These are phyloP conservation scores for Scolopax rusticola DNA, from an alignment of 2,797 vertebrate genomes.

Conservation along the genomic window DNA sequence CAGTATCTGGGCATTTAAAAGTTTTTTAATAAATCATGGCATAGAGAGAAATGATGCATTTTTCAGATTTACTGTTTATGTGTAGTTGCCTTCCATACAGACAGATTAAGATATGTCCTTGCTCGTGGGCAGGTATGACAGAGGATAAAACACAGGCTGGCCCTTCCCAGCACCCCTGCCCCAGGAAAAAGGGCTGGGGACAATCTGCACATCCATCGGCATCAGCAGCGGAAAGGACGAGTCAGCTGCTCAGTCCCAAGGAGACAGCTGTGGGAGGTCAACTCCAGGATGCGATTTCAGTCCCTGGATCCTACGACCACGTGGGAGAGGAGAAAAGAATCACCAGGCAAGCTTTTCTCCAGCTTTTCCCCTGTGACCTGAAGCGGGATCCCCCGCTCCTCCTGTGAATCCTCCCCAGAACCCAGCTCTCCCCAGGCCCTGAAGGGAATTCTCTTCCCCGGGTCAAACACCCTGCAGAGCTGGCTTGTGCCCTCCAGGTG, in stretches of 20 bases:
- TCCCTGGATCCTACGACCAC: neutral
- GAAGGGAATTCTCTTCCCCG: neutral
- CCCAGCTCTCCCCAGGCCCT: neutral
- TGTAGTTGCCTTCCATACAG: neutral
- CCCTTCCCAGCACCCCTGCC: neutral
- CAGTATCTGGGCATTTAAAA: neutral
- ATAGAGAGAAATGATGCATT: neutral
- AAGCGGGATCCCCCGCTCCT: neutral
- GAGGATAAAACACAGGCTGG: neutral
- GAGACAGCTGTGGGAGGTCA: neutral
- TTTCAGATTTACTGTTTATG: neutral
- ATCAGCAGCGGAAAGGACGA: neutral
- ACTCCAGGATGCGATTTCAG: constrained; percentile 20
- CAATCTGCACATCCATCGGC: neutral
- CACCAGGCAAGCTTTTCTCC: neutral
- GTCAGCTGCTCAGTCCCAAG: neutral
- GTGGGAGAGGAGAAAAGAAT: neutral
- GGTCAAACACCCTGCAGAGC: neutral
- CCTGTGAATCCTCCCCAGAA: neutral
- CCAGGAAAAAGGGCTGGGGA: neutral
- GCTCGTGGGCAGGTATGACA: accelerated
- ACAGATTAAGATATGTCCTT: neutral
- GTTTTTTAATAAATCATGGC: neutral
- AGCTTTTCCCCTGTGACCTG: neutral
- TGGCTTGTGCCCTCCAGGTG: neutral